These are phyloP conservation scores for Prosapia bicincta DNA, from an alignment of 2,888 invertebrate species.

Conservation along the genomic window DNA sequence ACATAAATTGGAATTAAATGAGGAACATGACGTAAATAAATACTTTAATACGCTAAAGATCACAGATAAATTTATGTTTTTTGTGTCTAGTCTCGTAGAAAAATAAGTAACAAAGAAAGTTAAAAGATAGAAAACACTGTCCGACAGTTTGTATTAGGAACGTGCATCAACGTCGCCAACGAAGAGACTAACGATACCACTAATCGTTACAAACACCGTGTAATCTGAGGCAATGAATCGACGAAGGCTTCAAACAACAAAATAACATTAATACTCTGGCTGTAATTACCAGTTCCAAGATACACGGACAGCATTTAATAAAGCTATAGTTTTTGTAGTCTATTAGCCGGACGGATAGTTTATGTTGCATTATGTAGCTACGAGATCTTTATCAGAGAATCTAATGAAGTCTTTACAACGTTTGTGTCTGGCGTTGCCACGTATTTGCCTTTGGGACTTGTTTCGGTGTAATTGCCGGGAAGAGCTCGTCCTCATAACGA, in stretches of 20 bases:
- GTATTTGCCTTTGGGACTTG: not conserved
- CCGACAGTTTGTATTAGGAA: no score
- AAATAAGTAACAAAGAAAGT: no score
- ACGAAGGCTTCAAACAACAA: not conserved
- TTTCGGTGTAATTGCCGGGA: not conserved
- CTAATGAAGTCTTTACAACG: not conserved
- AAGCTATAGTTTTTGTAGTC: not conserved
- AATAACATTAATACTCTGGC: not conserved
- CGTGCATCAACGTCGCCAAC: no score
- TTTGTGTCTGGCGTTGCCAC: not conserved
- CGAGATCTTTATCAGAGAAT: not conserved
- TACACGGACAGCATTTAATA: not conserved
- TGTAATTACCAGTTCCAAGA: not conserved
- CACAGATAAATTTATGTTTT: no score
- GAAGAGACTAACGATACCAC: not conserved
- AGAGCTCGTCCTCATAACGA: no score
- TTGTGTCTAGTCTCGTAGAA: no score
- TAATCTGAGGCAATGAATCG: not conserved
- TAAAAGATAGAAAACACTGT: no score
- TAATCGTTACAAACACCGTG: not conserved
- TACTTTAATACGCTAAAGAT: no score
- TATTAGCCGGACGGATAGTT: not conserved
- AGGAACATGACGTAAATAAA: no score
- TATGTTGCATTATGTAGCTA: not conserved
- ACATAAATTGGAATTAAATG: no score